Evolutionary conservation across 2,888 invertebrate species (phyloP), one percentile per base, ranked within the genome.

Genomic region (Timandra comae): DNA sequence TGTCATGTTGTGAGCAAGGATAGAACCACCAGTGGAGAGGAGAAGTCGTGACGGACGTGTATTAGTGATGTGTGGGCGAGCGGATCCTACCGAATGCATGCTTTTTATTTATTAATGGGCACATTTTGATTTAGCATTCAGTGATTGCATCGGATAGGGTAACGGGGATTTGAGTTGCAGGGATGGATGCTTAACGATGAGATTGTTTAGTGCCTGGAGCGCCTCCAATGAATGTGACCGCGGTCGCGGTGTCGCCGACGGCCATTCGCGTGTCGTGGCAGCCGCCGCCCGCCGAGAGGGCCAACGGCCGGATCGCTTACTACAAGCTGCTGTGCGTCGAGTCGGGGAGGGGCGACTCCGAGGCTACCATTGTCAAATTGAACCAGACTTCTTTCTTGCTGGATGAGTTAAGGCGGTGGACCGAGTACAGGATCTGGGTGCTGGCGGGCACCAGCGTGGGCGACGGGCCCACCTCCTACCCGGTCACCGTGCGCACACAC

Each of bases 341-440:
- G 85, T 91, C 91, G 58, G 94, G 93, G 56, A 88, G 91, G 63
- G 92, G 93, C 45, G 95, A 95, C 80, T 92, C 93, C 48, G 95
- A 96, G 72, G 95, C 95, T 31, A 90, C 90, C 38, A 90, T 92
- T 65, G 90, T 92, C 78, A 93, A 89, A 71, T 89, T 93, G 69
- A 94, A 93, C 84, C 89, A 89, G 69, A 94, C 94, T 41, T 88
- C 89, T 66, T 92, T 94, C 84, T 87, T 92, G 46, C 88, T 98
- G 84, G 94, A 95, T 73, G 95, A 96, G 80, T 90, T 98, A 66
- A 93, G 93, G 74, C 93, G 94, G 46, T 98, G 96, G 96, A 97
- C 97, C 41, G 93, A 95, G 79, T 99, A 99, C 89, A 92, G 96
- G 78, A 93, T 99, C 66, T 97, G 97, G 96, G 95, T 98, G 65